phyloP scores from a whole-genome alignment of 2,888 invertebrate genomes.

The Busseola fusca region DNA sequence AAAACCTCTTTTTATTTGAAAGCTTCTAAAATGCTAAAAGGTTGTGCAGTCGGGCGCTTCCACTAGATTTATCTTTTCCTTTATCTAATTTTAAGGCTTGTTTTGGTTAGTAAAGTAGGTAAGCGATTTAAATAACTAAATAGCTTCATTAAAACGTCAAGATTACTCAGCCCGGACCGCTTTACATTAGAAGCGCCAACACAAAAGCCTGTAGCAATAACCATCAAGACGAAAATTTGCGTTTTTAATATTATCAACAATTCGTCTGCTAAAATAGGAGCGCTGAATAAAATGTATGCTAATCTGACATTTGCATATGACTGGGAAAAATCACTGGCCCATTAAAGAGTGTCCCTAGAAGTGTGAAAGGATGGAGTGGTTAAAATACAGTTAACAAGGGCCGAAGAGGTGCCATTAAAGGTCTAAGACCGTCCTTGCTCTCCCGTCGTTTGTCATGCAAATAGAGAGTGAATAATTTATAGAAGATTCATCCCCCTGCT shows the following conservation, averaged over 20 bases:
- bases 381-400: conserved; percentile 72
- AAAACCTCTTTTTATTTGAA: conserved; percentile 37
- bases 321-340: conserved; percentile 83
- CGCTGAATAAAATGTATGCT: conserved; percentile 81
- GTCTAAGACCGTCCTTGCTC: conserved; percentile 81
- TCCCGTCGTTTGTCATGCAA: conserved; percentile 86
- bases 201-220: conserved; percentile 60
- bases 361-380: conserved; percentile 73
- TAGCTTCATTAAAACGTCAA: conserved; percentile 38
- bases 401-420: conserved; percentile 80
- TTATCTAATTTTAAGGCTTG: conserved; percentile 41
- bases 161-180: conserved; percentile 37
- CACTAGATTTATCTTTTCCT: conserved; percentile 8
- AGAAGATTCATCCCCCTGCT: conserved; percentile 80
- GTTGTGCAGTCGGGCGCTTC: not conserved
- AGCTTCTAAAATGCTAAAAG: conserved; percentile 15
- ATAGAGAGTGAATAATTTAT: conserved; percentile 87
- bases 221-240: conserved; percentile 68
- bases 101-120: conserved; percentile 35
- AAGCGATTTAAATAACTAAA: conserved; percentile 44
- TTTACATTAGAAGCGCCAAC: conserved; percentile 55
- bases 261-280: conserved; percentile 69
- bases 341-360: conserved; percentile 78
- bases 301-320: conserved; percentile 84
- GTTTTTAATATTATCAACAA: conserved; percentile 73